phyloP scores from a whole-genome alignment of 1,140 invertebrate species.

The Heliconius melpomene region DNA sequence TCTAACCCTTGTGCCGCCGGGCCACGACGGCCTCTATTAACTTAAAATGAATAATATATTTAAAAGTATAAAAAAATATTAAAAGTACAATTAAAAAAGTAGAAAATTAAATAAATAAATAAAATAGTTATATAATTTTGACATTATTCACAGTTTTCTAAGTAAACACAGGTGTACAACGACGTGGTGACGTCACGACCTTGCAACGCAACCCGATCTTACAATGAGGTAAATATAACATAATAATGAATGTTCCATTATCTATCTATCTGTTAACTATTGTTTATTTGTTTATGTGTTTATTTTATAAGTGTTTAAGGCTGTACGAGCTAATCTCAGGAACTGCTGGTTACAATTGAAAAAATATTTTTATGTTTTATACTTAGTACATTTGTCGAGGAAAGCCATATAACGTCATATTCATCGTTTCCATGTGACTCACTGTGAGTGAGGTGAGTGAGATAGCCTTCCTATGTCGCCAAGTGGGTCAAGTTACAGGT shows the following conservation, averaged over 20 bases:
- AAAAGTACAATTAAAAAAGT: background rate
- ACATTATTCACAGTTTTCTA: background rate
- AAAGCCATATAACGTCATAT: too few relatives aligned
- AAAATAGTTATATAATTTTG: background rate
- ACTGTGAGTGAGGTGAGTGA: too few relatives aligned
- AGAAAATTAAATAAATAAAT: background rate
- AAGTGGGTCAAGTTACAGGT: too few relatives aligned
- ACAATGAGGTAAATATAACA: slow-evolving; percentile 33
- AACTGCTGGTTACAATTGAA: too few relatives aligned
- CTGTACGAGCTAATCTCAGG: too few relatives aligned
- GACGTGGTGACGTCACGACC: slow-evolving; percentile 23
- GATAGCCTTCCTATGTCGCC: too few relatives aligned
- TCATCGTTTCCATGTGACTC: too few relatives aligned
- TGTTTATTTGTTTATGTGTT: background rate
- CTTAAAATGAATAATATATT: background rate
- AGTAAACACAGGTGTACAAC: slow-evolving; percentile 1
- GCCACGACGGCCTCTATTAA: too few relatives aligned
- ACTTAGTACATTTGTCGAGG: too few relatives aligned
- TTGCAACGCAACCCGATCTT: slow-evolving; percentile 40
- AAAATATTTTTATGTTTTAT: too few relatives aligned
- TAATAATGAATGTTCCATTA: slow-evolving; percentile 19
- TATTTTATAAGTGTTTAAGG: too few relatives aligned
- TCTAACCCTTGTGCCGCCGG: too few relatives aligned
- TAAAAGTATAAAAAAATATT: background rate
- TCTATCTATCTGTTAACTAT: background rate